These are phyloP conservation scores for Pardalotus punctatus DNA, from an alignment of 2,113 vertebrate species.

Conservation along the genomic window DNA sequence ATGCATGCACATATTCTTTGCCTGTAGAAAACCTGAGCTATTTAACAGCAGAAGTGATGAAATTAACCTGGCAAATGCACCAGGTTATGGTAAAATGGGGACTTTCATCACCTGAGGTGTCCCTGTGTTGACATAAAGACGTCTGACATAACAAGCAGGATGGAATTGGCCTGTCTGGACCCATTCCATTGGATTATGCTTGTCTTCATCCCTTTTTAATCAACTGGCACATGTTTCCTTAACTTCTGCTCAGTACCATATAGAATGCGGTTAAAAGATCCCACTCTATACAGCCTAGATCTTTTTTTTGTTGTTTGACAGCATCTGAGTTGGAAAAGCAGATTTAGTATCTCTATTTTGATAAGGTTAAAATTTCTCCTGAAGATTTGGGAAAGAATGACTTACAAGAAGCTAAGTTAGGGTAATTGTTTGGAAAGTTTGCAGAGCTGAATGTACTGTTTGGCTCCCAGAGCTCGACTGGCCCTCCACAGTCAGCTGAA, in stretches of 20 bases:
- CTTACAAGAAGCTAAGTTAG: slow-evolving; percentile 84
- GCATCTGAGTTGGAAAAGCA: background rate
- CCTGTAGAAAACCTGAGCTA: background rate
- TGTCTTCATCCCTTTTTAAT: background rate
- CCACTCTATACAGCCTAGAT: background rate
- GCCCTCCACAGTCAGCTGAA: slow-evolving; percentile 89
- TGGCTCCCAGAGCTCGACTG: slow-evolving; percentile 86
- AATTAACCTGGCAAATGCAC: background rate
- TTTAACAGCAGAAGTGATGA: background rate
- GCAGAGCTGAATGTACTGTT: slow-evolving; percentile 86
- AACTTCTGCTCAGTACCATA: background rate
- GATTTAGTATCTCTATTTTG: background rate
- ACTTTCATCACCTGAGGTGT: background rate
- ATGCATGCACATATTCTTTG: background rate
- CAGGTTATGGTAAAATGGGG: background rate
- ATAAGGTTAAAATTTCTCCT: background rate
- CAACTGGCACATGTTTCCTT: background rate
- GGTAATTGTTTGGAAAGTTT: slow-evolving; percentile 85
- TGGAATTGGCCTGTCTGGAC: background rate
- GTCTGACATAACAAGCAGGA: background rate
- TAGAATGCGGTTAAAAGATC: background rate
- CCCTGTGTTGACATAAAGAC: background rate
- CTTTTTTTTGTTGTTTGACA: background rate
- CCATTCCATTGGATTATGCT: background rate
- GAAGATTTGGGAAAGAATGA: slow-evolving; percentile 4